phyloP scores from a whole-genome alignment of 2,113 vertebrate genomes.

The Chamaetylas fuelleborni region DNA sequence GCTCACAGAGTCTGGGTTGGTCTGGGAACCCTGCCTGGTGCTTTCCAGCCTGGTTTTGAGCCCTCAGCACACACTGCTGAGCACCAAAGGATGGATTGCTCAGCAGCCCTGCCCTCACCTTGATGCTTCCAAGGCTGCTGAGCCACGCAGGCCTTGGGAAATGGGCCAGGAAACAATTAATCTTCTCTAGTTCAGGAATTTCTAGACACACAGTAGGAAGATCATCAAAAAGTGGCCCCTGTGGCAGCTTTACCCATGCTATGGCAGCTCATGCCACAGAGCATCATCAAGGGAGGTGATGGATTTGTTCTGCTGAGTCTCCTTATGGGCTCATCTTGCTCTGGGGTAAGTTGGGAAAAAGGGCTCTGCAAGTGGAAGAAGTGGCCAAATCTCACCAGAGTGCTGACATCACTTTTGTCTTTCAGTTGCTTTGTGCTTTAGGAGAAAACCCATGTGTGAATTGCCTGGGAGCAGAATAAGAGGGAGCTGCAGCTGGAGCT shows the following conservation, averaged over 20 bases:
- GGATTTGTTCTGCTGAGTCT: background rate
- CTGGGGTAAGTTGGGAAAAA: background rate
- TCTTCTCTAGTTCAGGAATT: background rate
- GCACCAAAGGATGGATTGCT: background rate
- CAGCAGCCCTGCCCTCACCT: background rate
- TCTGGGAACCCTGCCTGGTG: background rate
- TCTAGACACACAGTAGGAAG: background rate
- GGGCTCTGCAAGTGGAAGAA: background rate
- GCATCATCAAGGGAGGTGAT: background rate
- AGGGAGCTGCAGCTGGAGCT: background rate
- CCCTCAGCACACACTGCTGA: rapidly evolving
- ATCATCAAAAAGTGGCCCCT: background rate
- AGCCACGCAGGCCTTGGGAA: background rate
- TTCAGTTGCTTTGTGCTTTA: background rate
- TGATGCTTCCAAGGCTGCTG: rapidly evolving
- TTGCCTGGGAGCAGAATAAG: background rate
- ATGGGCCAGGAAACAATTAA: background rate
- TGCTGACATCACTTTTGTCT: background rate
- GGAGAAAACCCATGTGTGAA: rapidly evolving
- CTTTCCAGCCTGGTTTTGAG: background rate
- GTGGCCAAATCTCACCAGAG: background rate
- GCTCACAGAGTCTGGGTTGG: background rate
- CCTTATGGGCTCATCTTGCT: background rate
- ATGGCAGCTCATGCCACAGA: background rate
- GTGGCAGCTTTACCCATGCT: rapidly evolving